Evolutionary conservation across 2,888 invertebrate genomes (phyloP).

Genomic region (Chrysomela aeneicollis): DNA sequence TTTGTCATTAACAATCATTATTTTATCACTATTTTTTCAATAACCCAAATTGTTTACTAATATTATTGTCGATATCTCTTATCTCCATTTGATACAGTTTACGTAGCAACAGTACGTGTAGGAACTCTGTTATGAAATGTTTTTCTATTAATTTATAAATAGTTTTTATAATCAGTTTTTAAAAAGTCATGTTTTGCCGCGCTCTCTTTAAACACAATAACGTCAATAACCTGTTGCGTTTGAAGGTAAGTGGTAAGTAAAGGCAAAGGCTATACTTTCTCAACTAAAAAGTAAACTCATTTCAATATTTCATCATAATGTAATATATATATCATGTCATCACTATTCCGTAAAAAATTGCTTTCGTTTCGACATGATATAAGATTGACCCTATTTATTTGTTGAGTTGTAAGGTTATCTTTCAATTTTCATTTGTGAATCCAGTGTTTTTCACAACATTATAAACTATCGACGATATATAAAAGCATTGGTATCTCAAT

Average conservation of each 20-base stretch:
- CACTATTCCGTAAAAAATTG: neutral
- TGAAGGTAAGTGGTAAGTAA: constrained; percentile 41
- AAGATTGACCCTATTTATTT: neutral
- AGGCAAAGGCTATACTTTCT: too few species aligned
- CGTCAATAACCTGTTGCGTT: constrained; percentile 44
- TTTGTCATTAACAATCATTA: too few species aligned
- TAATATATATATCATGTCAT: neutral
- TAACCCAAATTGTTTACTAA: too few species aligned
- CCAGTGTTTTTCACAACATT: neutral
- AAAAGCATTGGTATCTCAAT: constrained; percentile 6
- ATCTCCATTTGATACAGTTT: too few species aligned
- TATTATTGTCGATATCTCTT: too few species aligned
- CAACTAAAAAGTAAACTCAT: too few species aligned
- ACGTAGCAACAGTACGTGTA: too few species aligned
- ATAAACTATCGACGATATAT: neutral
- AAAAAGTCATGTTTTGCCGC: constrained; percentile 42
- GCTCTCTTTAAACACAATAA: constrained; percentile 34
- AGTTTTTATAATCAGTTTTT: neutral
- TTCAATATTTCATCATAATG: too few species aligned
- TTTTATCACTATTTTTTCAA: too few species aligned
- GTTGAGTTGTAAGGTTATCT: constrained; percentile 22
- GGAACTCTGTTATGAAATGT: too few species aligned
- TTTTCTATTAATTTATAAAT: neutral
- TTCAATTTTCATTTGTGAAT: neutral
- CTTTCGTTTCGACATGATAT: neutral